Evolutionary conservation across 2,113 vertebrate genomes (phyloP).

Genomic region (Lepisosteus osseus): DNA sequence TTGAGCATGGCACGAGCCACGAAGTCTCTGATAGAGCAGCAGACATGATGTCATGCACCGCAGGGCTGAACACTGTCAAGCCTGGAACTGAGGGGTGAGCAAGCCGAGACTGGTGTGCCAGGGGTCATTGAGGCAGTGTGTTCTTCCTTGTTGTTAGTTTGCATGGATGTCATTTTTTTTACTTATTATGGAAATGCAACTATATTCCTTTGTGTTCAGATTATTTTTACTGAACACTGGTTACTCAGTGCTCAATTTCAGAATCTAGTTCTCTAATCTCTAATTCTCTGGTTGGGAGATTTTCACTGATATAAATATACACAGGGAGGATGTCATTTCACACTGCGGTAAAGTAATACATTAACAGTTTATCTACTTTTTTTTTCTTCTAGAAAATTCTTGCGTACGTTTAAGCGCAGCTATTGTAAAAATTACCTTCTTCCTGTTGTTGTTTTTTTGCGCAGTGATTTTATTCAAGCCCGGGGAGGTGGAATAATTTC

Average conservation of each 20-base stretch:
- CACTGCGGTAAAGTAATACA: constrained; percentile 16
- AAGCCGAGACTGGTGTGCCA: too few relatives aligned
- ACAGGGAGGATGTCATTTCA: constrained; percentile 45
- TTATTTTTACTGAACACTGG: background rate
- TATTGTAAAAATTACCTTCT: constrained; percentile 70
- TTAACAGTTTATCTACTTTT: constrained; percentile 42
- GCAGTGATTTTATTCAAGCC: constrained; percentile 71
- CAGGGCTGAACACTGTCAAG: constrained; percentile 13
- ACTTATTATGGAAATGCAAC: too few relatives aligned
- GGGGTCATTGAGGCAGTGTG: too few relatives aligned
- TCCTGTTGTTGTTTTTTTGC: constrained; percentile 73
- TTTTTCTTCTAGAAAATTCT: constrained; percentile 48
- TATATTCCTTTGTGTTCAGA: too few relatives aligned
- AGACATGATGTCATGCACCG: constrained; percentile 25
- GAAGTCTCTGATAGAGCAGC: background rate
- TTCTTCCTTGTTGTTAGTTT: background rate
- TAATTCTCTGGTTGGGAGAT: too few relatives aligned
- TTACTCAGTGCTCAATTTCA: background rate
- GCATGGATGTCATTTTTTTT: too few relatives aligned
- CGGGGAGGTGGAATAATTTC: constrained; percentile 72
- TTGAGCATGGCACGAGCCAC: background rate
- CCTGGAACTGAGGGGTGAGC: constrained; percentile 8
- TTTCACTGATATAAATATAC: constrained; percentile 10
- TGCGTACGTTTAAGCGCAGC: constrained; percentile 60
- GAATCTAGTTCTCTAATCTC: too few relatives aligned